phyloP scores from a whole-genome alignment of 1,140 invertebrate genomes.

The Drosophila nikananu region DNA sequence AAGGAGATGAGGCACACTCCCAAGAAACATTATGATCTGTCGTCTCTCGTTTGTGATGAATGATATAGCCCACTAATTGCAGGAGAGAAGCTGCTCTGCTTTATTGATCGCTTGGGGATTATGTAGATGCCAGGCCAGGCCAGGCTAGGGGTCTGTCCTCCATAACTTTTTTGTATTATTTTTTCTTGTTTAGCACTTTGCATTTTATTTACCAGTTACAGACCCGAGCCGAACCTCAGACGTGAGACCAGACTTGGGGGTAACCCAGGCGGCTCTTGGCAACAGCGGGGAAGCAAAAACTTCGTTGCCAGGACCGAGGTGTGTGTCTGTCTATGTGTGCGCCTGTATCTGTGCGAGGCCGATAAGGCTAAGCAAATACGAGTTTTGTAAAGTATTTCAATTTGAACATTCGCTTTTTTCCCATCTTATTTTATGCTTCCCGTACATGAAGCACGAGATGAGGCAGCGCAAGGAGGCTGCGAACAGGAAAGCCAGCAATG shows the following conservation, averaged over 20 bases:
- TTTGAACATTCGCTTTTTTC: slow-evolving; percentile 70
- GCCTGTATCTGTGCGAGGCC: slow-evolving; percentile 35
- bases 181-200: slow-evolving; percentile 13
- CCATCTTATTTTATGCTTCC: slow-evolving; percentile 50
- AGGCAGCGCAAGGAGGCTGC: slow-evolving; percentile 28
- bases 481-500: slow-evolving; percentile 66
- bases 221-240: slow-evolving; percentile 5
- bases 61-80: slow-evolving; percentile 35
- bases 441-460: slow-evolving; percentile 52
- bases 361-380: slow-evolving; percentile 77
- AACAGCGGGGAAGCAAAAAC: slow-evolving; percentile 57
- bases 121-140: slow-evolving; percentile 33
- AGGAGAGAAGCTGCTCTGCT: slow-evolving; percentile 1
- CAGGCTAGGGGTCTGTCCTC: slow-evolving; percentile 2
- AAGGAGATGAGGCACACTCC: not conserved
- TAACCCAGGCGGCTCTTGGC: slow-evolving; percentile 50
- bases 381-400: slow-evolving; percentile 79
- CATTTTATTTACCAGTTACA: slow-evolving; percentile 46
- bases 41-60: slow-evolving; percentile 26
- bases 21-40: slow-evolving; percentile 20
- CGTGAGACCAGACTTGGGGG: slow-evolving; percentile 18
- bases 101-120: slow-evolving; percentile 40
- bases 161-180: not conserved
- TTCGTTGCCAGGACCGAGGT: slow-evolving; percentile 38
- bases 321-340: slow-evolving; percentile 14